Evolutionary conservation across 2,888 invertebrate species (phyloP), one percentile per base, ranked within the genome.

Genomic region (Sepioteuthis lessoniana): DNA sequence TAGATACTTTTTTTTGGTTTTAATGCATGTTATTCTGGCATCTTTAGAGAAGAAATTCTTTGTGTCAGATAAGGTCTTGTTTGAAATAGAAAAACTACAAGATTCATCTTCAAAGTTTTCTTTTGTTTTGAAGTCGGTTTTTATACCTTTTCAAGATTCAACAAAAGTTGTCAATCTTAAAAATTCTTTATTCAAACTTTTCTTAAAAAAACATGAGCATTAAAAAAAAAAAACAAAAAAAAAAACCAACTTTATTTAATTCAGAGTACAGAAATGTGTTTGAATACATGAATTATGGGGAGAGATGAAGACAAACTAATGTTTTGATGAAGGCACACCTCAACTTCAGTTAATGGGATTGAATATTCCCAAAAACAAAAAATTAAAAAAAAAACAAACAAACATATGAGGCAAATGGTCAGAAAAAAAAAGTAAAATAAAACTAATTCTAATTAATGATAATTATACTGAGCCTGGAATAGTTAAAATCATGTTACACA

Each of bases 281-380:
- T 35, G n/a, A 76, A 76, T 76, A 76, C n/a, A 76, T 76, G 76
- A 76, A 35, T 76, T 76, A 16, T 16, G 76, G n/a, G 76, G 76
- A 76, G n/a, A n/a, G 76, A 76, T 76, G 76, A 76, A 76, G 35
- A 76, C 76, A 76, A 76, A 76, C 3, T 35, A 76, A 76, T 76
- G 76, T 76, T 76, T 76, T 28, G n/a, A 76, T 76, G 76, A 76
- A 76, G 76, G 76, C 76, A 76, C 76, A 76, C 76, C 76, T 76
- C 76, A 35, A 76, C 76, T 76, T 76, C 8, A 76, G n/a, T 76
- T 76, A 13, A n/a, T 55, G 55, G 55, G 55, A 55, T 21, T 55
- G 55, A 55, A 55, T 25, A 55, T 25, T 55, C 55, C 55, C 55
- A 55, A 21, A 21, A 31, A 76, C n/a, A 31, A n/a, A 60, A 76